A percentile compares a stretch with the other conserved stretches of the same genome.
These are phyloP conservation scores for Sceloporus tristichus DNA, from an alignment of 2,113 vertebrate genomes.

Conservation along the genomic window DNA sequence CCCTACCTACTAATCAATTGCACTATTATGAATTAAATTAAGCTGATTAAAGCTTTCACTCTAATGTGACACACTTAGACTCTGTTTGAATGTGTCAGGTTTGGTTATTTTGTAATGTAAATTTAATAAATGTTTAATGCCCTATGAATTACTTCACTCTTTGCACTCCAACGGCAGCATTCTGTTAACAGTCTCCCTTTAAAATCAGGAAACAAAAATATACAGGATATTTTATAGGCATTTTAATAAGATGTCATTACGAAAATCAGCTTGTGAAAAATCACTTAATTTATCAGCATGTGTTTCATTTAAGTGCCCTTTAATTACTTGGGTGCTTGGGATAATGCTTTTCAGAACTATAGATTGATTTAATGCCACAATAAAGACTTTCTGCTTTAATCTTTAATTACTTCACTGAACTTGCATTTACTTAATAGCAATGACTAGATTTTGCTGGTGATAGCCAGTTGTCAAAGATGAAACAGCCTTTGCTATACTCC, in stretches of 20 bases:
- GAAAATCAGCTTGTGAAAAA: slow-evolving; percentile 63
- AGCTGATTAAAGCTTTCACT: not conserved
- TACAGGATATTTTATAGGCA: slow-evolving; percentile 38
- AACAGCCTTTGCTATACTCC: slow-evolving; percentile 9
- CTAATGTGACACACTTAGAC: not conserved
- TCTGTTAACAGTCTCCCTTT: slow-evolving; percentile 40
- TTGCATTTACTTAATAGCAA: slow-evolving; percentile 64
- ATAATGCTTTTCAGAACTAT: slow-evolving; percentile 68
- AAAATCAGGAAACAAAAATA: slow-evolving; percentile 15
- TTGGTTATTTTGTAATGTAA: not conserved
- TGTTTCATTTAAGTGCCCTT: slow-evolving; percentile 65
- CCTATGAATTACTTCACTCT: slow-evolving; percentile 21
- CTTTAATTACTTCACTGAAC: slow-evolving; percentile 70
- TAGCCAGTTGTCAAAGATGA: slow-evolving; percentile 53
- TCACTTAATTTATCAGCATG: slow-evolving; percentile 61
- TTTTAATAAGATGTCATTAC: slow-evolving; percentile 54
- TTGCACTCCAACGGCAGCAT: slow-evolving; percentile 72
- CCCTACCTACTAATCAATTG: not conserved
- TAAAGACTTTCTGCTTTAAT: slow-evolving; percentile 65
- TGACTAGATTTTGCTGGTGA: slow-evolving; percentile 56
- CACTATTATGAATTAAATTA: not conserved
- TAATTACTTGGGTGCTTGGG: slow-evolving; percentile 66
- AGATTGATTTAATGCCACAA: slow-evolving; percentile 72
- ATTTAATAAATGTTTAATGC: not conserved
- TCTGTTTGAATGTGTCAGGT: not conserved